Evolutionary conservation across 2,888 invertebrate species (phyloP).

Genomic region (Mycalesis mineus): DNA sequence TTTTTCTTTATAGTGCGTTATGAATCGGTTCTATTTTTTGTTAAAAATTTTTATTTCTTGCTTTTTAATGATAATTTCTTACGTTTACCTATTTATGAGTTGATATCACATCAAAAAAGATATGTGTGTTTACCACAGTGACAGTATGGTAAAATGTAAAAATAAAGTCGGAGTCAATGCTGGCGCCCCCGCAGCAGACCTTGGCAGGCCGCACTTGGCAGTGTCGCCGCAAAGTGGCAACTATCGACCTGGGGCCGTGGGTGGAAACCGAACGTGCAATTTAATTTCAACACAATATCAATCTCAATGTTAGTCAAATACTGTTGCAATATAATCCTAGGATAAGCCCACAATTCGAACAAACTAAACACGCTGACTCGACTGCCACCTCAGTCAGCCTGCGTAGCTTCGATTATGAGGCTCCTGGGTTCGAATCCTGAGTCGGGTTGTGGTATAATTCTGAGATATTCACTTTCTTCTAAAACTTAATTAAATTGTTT

Average conservation of each 20-base stretch:
- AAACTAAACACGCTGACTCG: slow-evolving; percentile 1
- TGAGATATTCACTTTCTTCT: no score
- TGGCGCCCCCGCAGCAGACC: slow-evolving; percentile 39
- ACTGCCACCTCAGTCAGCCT: no score
- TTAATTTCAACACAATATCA: slow-evolving; percentile 21
- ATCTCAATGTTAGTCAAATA: slow-evolving; percentile 17
- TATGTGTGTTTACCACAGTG: neutral
- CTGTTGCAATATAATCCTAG: slow-evolving; percentile 6
- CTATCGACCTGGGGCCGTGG: slow-evolving; percentile 39
- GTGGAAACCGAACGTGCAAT: slow-evolving; percentile 26
- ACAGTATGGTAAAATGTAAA: slow-evolving; percentile 12
- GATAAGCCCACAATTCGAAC: neutral
- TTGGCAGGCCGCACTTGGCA: slow-evolving; percentile 57
- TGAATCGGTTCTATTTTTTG: no score
- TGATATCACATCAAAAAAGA: neutral
- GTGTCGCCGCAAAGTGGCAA: slow-evolving; percentile 10
- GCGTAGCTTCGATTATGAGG: no score
- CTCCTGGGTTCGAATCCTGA: no score
- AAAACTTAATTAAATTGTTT: no score
- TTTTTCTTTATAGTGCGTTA: no score
- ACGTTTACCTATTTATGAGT: no score
- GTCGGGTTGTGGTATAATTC: no score
- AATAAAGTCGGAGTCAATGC: slow-evolving; percentile 32
- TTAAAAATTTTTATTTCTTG: no score
- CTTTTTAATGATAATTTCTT: no score